These are phyloP conservation scores for Lepidotrigona ventralis DNA, from an alignment of 1,140 invertebrate genomes.

Conservation along the genomic window DNA sequence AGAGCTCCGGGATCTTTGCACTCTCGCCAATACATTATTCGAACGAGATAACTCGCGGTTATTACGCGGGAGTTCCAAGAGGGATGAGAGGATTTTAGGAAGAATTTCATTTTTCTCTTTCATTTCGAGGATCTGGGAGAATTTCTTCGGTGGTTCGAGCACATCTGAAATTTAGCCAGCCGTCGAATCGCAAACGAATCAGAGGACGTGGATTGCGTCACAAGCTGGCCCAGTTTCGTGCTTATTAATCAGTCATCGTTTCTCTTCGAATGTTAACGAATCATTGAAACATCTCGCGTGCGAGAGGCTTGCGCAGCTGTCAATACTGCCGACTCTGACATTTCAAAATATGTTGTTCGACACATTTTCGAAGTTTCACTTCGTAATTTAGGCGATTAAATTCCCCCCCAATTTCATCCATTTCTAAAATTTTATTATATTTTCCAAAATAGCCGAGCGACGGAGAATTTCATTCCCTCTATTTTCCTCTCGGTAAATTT, in stretches of 20 bases:
- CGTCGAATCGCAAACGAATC: background rate
- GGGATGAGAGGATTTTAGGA: background rate
- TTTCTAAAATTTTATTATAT: background rate
- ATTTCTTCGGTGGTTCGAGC: background rate
- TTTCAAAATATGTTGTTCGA: background rate
- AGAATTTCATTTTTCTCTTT: background rate
- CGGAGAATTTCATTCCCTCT: background rate
- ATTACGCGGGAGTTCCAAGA: too few relatives aligned
- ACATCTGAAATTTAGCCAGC: too few relatives aligned
- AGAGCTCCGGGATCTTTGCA: background rate
- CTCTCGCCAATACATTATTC: background rate
- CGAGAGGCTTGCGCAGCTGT: background rate
- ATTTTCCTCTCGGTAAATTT: background rate
- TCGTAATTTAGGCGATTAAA: background rate
- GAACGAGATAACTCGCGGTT: background rate
- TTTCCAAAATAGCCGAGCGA: background rate
- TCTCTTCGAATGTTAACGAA: background rate
- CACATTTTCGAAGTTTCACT: background rate
- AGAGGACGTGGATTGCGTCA: conserved; percentile 3
- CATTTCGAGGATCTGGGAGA: too few relatives aligned
- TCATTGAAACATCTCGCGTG: background rate
- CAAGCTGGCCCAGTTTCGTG: background rate
- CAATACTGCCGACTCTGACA: background rate
- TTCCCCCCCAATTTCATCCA: background rate
- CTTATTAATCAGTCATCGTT: conserved; percentile 13